Conservation (phyloP, 1,140 invertebrate genomes). For the Formica exsecta region DNA sequence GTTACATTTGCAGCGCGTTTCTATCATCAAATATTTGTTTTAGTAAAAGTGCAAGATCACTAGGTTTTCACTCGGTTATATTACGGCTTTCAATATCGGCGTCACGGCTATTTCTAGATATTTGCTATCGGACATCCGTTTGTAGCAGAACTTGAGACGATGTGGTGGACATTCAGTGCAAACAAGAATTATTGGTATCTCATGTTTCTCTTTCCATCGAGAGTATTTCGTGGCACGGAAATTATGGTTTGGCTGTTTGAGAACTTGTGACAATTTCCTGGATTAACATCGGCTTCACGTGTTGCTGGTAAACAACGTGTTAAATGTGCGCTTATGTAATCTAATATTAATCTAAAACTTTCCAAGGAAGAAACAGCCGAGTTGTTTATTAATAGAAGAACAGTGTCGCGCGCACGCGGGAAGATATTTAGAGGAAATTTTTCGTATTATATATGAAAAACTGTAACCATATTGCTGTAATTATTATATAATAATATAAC, state of each 20-base stretch:
- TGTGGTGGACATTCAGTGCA: conserved; percentile 10
- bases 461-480: neutral
- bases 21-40: conserved; percentile 19
- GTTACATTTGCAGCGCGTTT: conserved; percentile 12
- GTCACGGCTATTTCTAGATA: conserved; percentile 64
- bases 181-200: conserved; percentile 73
- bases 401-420: too few relatives aligned
- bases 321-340: conserved; percentile 8
- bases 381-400: conserved; percentile 12
- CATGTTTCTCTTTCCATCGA: conserved; percentile 62
- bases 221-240: neutral
- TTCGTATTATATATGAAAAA: neutral
- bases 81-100: neutral
- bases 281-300: conserved; percentile 44
- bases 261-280: conserved; percentile 38
- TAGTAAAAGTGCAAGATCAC: conserved; percentile 26
- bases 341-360: conserved; percentile 10
- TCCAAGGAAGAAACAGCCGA: conserved; percentile 26
- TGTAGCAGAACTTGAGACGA: conserved; percentile 58
- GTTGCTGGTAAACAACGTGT: conserved; percentile 3
- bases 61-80: conserved; percentile 18
- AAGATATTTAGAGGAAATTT: conserved; percentile 16
- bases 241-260: conserved; percentile 27
- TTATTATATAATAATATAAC: neutral
- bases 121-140: conserved; percentile 71